Evolutionary conservation across 2,888 invertebrate species (phyloP).

Genomic region (Hypomecis punctinalis): DNA sequence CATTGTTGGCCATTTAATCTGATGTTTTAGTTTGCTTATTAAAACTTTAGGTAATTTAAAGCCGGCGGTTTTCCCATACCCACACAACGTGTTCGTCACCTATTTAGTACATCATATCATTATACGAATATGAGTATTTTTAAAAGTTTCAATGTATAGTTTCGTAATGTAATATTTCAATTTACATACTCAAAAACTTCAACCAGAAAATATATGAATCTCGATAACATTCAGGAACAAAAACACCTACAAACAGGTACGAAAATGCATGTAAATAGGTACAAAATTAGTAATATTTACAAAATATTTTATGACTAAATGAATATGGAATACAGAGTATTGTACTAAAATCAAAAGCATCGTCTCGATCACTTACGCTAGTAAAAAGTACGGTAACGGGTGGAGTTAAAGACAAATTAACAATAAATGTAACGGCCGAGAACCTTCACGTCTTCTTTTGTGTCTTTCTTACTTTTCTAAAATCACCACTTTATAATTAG

Average conservation of each 20-base stretch:
- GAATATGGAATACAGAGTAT: slow-evolving; percentile 46
- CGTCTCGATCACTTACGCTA: slow-evolving; percentile 75
- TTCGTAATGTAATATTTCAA: slow-evolving; percentile 6
- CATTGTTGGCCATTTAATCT: slow-evolving; percentile 70
- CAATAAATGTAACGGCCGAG: slow-evolving; percentile 72
- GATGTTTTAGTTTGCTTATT: slow-evolving; percentile 57
- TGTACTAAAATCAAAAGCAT: slow-evolving; percentile 63
- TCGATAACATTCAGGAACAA: slow-evolving; percentile 51
- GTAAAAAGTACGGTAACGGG: slow-evolving; percentile 82
- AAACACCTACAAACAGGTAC: slow-evolving; percentile 55
- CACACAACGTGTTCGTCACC: slow-evolving; percentile 23
- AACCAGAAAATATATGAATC: slow-evolving; percentile 19
- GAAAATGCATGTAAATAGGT: slow-evolving; percentile 57
- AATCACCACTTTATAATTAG: slow-evolving; percentile 75
- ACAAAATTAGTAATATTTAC: slow-evolving; percentile 48
- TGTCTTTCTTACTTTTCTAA: slow-evolving; percentile 70
- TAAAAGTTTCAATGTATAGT: slow-evolving; percentile 19
- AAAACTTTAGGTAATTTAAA: slow-evolving; percentile 37
- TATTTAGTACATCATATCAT: slow-evolving; percentile 25
- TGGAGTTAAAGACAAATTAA: slow-evolving; percentile 82
- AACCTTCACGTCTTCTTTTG: slow-evolving; percentile 65
- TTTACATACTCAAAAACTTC: slow-evolving; percentile 14
- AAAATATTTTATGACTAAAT: slow-evolving; percentile 41
- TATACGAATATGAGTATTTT: slow-evolving; percentile 14
- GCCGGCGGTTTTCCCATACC: slow-evolving; percentile 22